A percentile compares a stretch with the other conserved stretches of the same genome.
phyloP scores from a whole-genome alignment of 2,113 vertebrate genomes.

The Tichodroma muraria region DNA sequence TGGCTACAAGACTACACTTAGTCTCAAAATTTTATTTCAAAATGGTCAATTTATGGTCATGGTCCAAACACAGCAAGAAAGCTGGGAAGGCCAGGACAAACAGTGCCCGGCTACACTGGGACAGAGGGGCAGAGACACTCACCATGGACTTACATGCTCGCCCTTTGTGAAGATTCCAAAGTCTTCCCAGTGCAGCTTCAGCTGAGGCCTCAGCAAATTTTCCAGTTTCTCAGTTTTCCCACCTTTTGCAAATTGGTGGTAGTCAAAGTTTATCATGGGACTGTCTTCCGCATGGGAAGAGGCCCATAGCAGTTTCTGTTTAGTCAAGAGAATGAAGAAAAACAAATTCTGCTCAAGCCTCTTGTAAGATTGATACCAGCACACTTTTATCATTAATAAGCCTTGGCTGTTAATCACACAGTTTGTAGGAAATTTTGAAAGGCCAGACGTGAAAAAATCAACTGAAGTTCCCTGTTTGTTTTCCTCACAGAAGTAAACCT shows the following conservation, averaged over 20 bases:
- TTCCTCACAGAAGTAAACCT: neutral
- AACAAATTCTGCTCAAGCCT: neutral
- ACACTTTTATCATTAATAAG: neutral
- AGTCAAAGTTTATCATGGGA: conserved; percentile 84
- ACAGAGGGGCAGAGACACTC: conserved; percentile 44
- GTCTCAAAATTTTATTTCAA: neutral
- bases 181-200: conserved; percentile 75
- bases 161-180: conserved; percentile 72
- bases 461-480: neutral
- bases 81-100: neutral
- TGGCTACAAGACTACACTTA: neutral
- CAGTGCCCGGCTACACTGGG: neutral
- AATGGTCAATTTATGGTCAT: neutral
- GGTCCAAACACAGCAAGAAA: neutral
- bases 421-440: neutral
- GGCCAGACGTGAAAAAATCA: neutral
- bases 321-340: neutral
- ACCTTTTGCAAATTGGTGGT: conserved; percentile 75
- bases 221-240: conserved; percentile 76
- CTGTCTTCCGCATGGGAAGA: conserved; percentile 73
- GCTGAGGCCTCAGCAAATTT: conserved; percentile 71
- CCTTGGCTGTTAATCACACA: neutral
- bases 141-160: conserved; percentile 66
- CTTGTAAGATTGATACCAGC: neutral
- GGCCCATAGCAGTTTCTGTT: conserved; percentile 78